Base-by-base conservation (phyloP, 2,888 invertebrate genomes). In the Copidosoma aretas region DNA sequence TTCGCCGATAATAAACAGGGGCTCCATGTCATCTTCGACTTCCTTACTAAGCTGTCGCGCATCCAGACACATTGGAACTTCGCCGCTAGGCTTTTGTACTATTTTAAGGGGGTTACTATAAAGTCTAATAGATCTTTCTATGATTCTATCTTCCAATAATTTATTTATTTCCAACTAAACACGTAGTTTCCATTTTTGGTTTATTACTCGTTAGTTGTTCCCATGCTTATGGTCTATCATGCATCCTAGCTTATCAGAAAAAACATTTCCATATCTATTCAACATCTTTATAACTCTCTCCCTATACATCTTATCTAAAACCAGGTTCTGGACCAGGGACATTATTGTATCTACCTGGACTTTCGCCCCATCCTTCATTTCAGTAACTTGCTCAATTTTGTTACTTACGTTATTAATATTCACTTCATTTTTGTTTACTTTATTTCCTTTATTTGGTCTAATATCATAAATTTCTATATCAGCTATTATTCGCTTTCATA, bases 1-100 rank as follows among this genome's bases (percentile, higher is more conserved):
- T 22, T 75, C 75, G 10, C 46, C 60, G 4, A 60, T 49, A 1
- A 2, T 32, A 15, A 46, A 46, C 2, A 46, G 46, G 1, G 22
- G n/a, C 15, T 60, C 60, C 5, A 19, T 24, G 22, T 60, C 60
- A 2, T 5, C 10, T 22, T 60, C 60, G 5, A 60, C 46, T 5
- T 46, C 19, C 25, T 21, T 15, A 21, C 46, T 60, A 4, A 60
- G 22, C 10, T 49, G 5, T 0, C 52, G n/a, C 10, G 61, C 51
- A 32, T 61, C 61, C 19, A 61, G 24, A 25, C 52, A 61, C 10
- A 61, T 12, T 17, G 52, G n/a, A 22, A 52, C 24, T 1, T 32
- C 19, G 1, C 39, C 39, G n/a, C 46, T 24, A 12, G 43, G 24
- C 25, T 60, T 49, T 53, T 32, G 39, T 0, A 61, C 52, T 8